Conservation (phyloP, 2,113 vertebrate genomes). For the Pogona vitticeps region DNA sequence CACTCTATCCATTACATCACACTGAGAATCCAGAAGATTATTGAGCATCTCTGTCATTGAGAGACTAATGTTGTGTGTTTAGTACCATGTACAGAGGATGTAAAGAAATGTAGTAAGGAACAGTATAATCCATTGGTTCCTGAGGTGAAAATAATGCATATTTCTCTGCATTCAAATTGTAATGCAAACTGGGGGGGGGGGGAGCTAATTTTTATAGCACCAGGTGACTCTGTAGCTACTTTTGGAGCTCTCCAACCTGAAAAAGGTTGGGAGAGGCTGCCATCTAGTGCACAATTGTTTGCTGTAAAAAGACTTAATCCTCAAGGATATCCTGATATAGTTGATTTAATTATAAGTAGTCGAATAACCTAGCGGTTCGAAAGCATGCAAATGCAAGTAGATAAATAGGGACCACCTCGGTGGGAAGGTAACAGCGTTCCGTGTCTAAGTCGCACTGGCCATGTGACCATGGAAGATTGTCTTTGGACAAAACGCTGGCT, state of each 20-base stretch:
- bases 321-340: background rate
- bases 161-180: background rate
- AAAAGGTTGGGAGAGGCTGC: background rate
- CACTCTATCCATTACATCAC: too few relatives aligned
- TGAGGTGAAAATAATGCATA: background rate
- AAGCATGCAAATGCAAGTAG: too few relatives aligned
- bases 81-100: too few relatives aligned
- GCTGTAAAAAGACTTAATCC: slow-evolving; percentile 8
- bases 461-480: too few relatives aligned
- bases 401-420: too few relatives aligned
- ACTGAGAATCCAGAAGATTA: background rate
- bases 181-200: background rate
- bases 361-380: too few relatives aligned
- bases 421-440: too few relatives aligned
- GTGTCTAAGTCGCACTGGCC: too few relatives aligned
- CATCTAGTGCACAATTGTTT: slow-evolving; percentile 13
- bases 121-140: too few relatives aligned
- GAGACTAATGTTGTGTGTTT: too few relatives aligned
- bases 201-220: background rate
- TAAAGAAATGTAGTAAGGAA: too few relatives aligned
- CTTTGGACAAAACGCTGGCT: too few relatives aligned
- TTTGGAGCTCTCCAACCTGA: background rate
- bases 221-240: background rate
- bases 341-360: background rate
- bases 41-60: background rate